Evolutionary conservation across 2,797 vertebrate species (phyloP).

Genomic region (Hydrocynus forskahlii): DNA sequence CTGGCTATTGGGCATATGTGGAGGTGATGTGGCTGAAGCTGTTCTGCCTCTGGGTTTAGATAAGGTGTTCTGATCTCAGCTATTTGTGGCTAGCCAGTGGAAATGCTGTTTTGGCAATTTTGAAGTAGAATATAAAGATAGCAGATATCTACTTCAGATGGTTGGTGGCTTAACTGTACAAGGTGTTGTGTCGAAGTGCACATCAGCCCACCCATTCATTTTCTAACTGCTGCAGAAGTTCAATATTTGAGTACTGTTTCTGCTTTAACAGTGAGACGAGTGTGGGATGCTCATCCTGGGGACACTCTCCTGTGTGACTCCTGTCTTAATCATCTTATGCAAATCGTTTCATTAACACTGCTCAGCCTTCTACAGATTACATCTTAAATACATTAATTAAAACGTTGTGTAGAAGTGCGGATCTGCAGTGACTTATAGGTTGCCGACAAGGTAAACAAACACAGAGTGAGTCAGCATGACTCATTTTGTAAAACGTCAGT

Average conservation of each 20-base stretch:
- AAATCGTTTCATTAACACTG: conserved; percentile 51
- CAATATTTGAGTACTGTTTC: not conserved
- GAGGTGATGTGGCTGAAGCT: not conserved
- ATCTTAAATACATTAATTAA: conserved; percentile 49
- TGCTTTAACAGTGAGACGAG: not conserved
- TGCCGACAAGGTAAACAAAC: conserved; percentile 37
- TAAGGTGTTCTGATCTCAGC: not conserved
- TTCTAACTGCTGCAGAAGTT: not conserved
- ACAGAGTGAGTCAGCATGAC: conserved; percentile 10
- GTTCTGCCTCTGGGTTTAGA: conserved; percentile 16
- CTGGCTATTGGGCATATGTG: conserved; percentile 7
- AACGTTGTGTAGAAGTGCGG: conserved; percentile 8
- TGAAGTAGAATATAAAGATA: not conserved
- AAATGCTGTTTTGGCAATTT: conserved; percentile 14
- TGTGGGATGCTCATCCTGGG: conserved; percentile 27
- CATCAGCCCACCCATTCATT: not conserved
- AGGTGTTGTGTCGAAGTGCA: not conserved
- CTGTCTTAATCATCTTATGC: conserved; percentile 49
- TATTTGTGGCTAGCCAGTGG: conserved; percentile 12
- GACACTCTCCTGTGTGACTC: conserved; percentile 41
- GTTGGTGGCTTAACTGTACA: not conserved
- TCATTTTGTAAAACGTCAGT: conserved; percentile 10
- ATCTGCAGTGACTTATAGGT: conserved; percentile 14
- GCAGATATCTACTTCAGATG: not conserved
- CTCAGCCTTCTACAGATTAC: conserved; percentile 44